These are phyloP conservation scores for Myopa testacea DNA, from an alignment of 2,888 invertebrate genomes.

Conservation along the genomic window DNA sequence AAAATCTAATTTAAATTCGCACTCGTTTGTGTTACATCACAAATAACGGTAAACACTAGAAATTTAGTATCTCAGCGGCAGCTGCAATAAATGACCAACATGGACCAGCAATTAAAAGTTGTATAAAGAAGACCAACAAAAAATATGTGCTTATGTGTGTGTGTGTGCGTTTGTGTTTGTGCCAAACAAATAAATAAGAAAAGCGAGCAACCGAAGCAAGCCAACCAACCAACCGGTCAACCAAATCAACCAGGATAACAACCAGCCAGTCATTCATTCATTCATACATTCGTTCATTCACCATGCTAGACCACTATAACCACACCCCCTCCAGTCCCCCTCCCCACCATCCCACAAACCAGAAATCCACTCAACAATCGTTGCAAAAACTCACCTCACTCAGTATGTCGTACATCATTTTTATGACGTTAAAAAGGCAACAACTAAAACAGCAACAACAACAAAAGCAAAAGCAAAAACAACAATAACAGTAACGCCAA, in stretches of 20 bases:
- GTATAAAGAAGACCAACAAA: background rate
- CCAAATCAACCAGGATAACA: background rate
- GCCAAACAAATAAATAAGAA: background rate
- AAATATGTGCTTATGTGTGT: background rate
- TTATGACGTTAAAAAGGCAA: background rate
- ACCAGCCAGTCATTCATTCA: background rate
- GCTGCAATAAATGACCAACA: constrained; percentile 1
- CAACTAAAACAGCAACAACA: background rate
- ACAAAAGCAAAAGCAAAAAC: background rate
- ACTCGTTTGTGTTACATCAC: background rate
- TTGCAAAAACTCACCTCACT: background rate
- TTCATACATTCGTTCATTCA: too few species aligned
- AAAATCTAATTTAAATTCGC: constrained; percentile 1
- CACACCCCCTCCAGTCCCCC: background rate
- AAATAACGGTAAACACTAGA: background rate
- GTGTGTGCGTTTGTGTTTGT: background rate
- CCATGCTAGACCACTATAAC: background rate
- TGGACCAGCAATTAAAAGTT: background rate
- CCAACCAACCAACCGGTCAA: background rate
- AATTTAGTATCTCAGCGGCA: background rate
- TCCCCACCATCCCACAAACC: background rate
- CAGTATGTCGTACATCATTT: background rate
- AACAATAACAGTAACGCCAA: background rate
- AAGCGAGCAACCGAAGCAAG: background rate
- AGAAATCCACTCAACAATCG: background rate